These are phyloP conservation scores for Philopedon plagiatum DNA, from an alignment of 2,888 invertebrate species.

Conservation along the genomic window DNA sequence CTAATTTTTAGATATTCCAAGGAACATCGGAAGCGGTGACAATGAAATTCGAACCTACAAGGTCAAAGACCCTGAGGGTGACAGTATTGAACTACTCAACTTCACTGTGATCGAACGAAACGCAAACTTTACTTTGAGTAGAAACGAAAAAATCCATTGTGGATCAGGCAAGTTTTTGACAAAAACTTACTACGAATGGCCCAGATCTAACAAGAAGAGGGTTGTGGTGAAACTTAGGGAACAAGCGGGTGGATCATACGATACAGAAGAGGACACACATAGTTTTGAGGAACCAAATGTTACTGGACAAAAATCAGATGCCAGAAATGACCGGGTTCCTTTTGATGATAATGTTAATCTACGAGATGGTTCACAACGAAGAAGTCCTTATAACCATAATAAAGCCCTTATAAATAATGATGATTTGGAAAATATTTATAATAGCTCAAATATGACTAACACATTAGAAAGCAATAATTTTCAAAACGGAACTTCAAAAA, in stretches of 20 bases:
- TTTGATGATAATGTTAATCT: too few relatives aligned
- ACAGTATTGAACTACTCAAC: not conserved
- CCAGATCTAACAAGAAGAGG: slow-evolving; percentile 10
- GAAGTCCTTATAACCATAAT: too few relatives aligned
- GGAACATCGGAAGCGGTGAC: not conserved
- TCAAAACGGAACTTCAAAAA: too few relatives aligned
- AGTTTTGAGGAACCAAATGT: not conserved
- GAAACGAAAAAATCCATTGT: slow-evolving; percentile 22
- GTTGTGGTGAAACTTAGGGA: slow-evolving; percentile 20
- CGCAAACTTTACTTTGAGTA: slow-evolving; percentile 3
- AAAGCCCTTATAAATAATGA: too few relatives aligned
- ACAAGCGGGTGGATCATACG: not conserved
- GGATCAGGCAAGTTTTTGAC: slow-evolving; percentile 24
- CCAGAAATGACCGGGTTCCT: too few relatives aligned
- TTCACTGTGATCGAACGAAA: not conserved
- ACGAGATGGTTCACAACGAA: too few relatives aligned
- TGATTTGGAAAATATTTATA: too few relatives aligned
- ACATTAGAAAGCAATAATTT: too few relatives aligned
- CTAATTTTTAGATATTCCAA: not conserved
- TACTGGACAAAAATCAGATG: not conserved
- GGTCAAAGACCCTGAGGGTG: not conserved
- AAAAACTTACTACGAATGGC: slow-evolving; percentile 29
- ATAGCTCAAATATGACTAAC: too few relatives aligned
- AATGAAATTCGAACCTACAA: not conserved
- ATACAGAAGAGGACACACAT: not conserved